phyloP scores from a whole-genome alignment of 2,113 vertebrate species.

The Calyptomena viridis region DNA sequence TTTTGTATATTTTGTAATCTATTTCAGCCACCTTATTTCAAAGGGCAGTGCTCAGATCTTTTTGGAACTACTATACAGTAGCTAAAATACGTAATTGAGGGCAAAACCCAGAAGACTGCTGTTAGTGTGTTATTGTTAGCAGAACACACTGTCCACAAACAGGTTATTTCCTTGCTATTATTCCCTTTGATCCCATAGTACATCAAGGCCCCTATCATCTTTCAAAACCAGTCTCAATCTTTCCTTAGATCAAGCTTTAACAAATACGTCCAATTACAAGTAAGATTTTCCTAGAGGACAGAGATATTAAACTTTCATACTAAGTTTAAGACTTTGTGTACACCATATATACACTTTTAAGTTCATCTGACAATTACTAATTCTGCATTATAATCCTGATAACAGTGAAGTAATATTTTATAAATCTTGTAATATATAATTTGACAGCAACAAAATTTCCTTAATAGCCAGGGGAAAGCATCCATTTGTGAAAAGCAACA shows the following conservation, averaged over 20 bases:
- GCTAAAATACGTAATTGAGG: background rate
- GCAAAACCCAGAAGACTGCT: background rate
- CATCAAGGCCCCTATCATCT: background rate
- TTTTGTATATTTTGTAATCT: background rate
- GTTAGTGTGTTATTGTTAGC: background rate
- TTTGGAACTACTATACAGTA: background rate
- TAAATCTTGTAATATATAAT: background rate
- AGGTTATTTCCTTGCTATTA: background rate
- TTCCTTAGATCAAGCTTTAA: background rate
- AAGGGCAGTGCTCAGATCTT: background rate
- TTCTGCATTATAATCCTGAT: background rate
- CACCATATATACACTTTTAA: background rate
- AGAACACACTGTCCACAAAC: background rate
- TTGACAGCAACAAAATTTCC: background rate
- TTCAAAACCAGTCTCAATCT: background rate
- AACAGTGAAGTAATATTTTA: background rate
- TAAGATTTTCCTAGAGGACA: background rate
- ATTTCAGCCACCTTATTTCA: background rate
- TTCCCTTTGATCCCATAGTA: background rate
- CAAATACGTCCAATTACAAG: background rate
- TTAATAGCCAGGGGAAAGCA: background rate
- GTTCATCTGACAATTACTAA: background rate
- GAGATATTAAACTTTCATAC: background rate
- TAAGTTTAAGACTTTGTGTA: background rate
- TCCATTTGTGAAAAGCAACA: background rate